These are phyloP conservation scores for Hyposoter dolosus DNA, from an alignment of 2,888 invertebrate species.

Conservation along the genomic window DNA sequence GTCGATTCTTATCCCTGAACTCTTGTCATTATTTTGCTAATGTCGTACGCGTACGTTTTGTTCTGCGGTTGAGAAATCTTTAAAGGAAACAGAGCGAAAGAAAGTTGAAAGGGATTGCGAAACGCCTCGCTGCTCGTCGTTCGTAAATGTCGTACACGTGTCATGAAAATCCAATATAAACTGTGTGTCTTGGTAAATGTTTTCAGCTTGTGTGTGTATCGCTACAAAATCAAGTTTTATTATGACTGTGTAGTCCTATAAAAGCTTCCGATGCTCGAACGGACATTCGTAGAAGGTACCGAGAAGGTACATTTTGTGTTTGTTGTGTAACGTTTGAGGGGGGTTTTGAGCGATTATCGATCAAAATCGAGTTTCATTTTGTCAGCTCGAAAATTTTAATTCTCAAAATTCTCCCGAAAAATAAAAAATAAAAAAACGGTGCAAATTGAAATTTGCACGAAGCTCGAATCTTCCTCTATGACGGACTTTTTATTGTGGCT, in stretches of 20 bases:
- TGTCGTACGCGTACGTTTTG: neutral
- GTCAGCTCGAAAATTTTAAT: neutral
- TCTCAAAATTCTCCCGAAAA: neutral
- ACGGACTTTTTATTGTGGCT: too few relatives aligned
- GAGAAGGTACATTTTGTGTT: conserved; percentile 2
- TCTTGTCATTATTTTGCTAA: conserved; percentile 10
- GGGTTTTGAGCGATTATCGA: neutral
- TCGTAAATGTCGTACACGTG: conserved; percentile 57
- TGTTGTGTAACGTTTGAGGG: neutral
- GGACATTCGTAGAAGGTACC: neutral
- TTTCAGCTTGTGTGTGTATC: neutral
- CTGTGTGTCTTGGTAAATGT: neutral
- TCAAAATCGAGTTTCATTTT: neutral
- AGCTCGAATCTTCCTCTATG: too few relatives aligned
- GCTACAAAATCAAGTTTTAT: conserved; percentile 14
- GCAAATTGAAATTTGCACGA: too few relatives aligned
- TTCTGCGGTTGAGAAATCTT: conserved; percentile 31
- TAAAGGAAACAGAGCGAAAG: conserved; percentile 22
- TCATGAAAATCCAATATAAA: conserved; percentile 41
- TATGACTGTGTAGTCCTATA: neutral
- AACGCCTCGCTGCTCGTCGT: conserved; percentile 47
- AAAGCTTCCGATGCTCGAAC: conserved; percentile 13
- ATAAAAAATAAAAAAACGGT: too few relatives aligned
- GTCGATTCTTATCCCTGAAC: neutral
- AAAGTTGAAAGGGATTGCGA: conserved; percentile 23